Evolutionary conservation across 2,888 invertebrate genomes (phyloP).

Genomic region (Cylloceria caligata): DNA sequence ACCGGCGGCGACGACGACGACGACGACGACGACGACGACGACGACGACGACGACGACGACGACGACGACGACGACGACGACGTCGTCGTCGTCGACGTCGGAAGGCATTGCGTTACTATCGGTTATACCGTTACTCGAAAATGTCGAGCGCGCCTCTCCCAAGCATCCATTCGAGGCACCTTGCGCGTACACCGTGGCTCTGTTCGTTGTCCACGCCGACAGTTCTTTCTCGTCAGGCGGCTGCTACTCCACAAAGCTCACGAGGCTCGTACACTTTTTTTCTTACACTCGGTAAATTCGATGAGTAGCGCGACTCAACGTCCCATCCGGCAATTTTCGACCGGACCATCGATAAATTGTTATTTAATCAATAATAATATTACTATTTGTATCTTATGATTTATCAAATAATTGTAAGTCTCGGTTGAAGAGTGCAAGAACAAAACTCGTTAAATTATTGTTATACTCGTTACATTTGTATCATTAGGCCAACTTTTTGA

Average conservation of each 20-base stretch:
- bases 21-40: constrained; percentile 15
- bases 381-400: neutral
- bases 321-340: neutral
- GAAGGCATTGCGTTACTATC: constrained; percentile 65
- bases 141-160: constrained; percentile 50
- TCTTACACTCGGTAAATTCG: neutral
- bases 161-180: constrained; percentile 33
- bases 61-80: constrained; percentile 38
- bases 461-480: neutral
- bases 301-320: constrained; percentile 35
- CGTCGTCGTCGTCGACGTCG: too few relatives aligned
- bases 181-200: constrained; percentile 22
- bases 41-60: constrained; percentile 41
- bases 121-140: constrained; percentile 69
- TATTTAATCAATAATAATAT: neutral
- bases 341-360: neutral
- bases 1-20: constrained; percentile 45
- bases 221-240: constrained; percentile 15
- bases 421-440: neutral
- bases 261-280: constrained; percentile 5
- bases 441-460: neutral
- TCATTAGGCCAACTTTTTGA: constrained; percentile 52
- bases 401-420: constrained; percentile 23
- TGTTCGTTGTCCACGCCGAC: constrained; percentile 14
- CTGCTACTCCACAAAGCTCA: neutral